Percentiles rank a stretch among this genome's conserved stretches.
These are phyloP conservation scores for Argentina silus DNA, from an alignment of 2,797 vertebrate genomes.

Conservation along the genomic window DNA sequence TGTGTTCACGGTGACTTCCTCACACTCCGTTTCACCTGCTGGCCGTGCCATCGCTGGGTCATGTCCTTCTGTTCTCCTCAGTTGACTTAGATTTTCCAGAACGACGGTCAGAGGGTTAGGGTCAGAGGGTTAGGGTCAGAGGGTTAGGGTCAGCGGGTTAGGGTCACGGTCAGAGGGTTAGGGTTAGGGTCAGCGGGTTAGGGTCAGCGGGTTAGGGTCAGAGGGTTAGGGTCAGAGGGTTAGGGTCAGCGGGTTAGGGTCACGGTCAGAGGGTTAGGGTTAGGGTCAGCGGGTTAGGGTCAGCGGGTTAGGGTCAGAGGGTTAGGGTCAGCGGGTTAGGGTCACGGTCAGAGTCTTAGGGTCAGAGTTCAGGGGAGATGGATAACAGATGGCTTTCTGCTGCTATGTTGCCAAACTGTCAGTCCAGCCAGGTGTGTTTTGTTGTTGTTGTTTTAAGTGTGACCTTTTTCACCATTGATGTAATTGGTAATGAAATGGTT, in stretches of 20 bases:
- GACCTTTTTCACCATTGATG: neutral
- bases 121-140: constrained; percentile 1
- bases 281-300: neutral
- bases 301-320: neutral
- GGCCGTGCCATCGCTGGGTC: too few species aligned
- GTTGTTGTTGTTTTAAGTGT: neutral
- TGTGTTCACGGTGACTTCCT: too few species aligned
- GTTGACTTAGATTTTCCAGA: too few species aligned
- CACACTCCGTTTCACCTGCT: too few species aligned
- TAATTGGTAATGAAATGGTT: neutral
- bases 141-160: too few species aligned
- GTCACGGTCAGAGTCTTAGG: neutral
- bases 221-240: neutral
- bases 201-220: neutral
- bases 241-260: too few species aligned
- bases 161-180: neutral
- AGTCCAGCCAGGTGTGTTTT: neutral
- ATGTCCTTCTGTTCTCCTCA: too few species aligned
- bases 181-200: neutral
- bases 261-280: neutral
- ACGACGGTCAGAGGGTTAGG: too few species aligned
- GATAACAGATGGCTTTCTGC: neutral
- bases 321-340: neutral
- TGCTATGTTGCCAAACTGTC: neutral
- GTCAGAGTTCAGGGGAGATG: neutral